Base-by-base conservation (phyloP, 2,888 invertebrate genomes). In the Meliscaeva auricollis region DNA sequence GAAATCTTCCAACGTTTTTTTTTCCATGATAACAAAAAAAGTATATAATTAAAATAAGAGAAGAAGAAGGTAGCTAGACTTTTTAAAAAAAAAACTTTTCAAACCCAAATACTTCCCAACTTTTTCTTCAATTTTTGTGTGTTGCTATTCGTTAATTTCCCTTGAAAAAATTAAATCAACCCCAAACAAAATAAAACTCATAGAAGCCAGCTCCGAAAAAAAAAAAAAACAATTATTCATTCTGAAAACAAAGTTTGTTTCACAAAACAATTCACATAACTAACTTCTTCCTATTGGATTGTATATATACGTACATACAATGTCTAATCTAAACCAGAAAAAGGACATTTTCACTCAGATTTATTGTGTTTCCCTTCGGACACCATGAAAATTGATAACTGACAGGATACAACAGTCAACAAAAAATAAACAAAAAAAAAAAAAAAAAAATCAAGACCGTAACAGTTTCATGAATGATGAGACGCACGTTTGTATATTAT, bases 401-500 rank as follows among this genome's bases (percentile, higher is more conserved):
- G 32, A 50, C 11, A 13, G 13, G n/a, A n/a, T n/a, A n/a, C n/a
- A n/a, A n/a, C n/a, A n/a, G n/a, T n/a, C n/a, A n/a, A n/a, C n/a
- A n/a, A n/a, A 15, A 22, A 7, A 44, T 9, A 62, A 1, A 20
- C 3, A 44, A 30, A 15, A 44, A 1, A 1, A 30, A 20, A 3
- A 32, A 26, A 46, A 6, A 54, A 38, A 8, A 38, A 52, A 3
- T 26, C 30, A 50, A 56, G 50, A 46, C 46, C 46, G 56, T 75
- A 70, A 70, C 50, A 70, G 32, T 72, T 81, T 75, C 41, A 46
- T 64, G 64, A 64, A 64, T 46, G 46, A 64, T 64, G 52, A 46
- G 68, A 56, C 66, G 54, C 73, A 69, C 69, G 78, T 62, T 66
- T 48, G 48, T 62, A 68, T 46, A 44, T 22, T 30, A 52, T 66